These are phyloP conservation scores for Lindbergichthys nudifrons DNA, from an alignment of 2,797 vertebrate genomes.

Conservation along the genomic window DNA sequence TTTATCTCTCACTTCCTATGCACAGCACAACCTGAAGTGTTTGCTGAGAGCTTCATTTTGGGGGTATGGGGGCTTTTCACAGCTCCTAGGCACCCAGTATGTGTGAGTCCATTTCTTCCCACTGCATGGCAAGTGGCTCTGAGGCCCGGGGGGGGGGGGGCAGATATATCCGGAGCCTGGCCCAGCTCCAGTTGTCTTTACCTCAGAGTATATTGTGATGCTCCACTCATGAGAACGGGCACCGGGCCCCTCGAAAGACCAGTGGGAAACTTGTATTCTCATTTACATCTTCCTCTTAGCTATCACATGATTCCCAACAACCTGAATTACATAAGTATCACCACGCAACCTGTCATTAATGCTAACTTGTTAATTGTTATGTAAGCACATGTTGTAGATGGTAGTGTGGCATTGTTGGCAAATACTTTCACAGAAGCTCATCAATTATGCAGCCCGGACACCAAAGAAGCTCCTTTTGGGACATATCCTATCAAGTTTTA, in stretches of 20 bases:
- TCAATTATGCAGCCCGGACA: constrained; percentile 1
- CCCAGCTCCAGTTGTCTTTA: constrained; percentile 80
- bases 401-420: neutral
- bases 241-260: constrained; percentile 57
- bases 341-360: neutral
- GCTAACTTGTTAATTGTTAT: constrained; percentile 32
- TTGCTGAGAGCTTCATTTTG: constrained; percentile 74
- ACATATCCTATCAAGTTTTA: neutral
- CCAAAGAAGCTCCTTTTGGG: neutral
- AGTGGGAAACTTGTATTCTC: constrained; percentile 72
- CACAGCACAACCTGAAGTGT: constrained; percentile 75
- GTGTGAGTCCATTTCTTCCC: constrained; percentile 77
- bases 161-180: constrained; percentile 82
- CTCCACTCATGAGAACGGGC: constrained; percentile 74
- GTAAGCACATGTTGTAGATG: constrained; percentile 16
- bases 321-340: constrained; percentile 19
- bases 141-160: constrained; percentile 72
- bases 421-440: constrained; percentile 6
- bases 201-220: constrained; percentile 78
- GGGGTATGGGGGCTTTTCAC: constrained; percentile 44
- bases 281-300: constrained; percentile 60
- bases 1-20: constrained; percentile 77
- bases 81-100: constrained; percentile 75
- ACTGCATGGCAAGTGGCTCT: constrained; percentile 80
- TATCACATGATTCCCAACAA: constrained; percentile 22